A percentile compares a stretch with the other conserved stretches of the same genome.
These are phyloP conservation scores for Frankliniella fusca DNA, from an alignment of 2,888 invertebrate species.

Conservation along the genomic window DNA sequence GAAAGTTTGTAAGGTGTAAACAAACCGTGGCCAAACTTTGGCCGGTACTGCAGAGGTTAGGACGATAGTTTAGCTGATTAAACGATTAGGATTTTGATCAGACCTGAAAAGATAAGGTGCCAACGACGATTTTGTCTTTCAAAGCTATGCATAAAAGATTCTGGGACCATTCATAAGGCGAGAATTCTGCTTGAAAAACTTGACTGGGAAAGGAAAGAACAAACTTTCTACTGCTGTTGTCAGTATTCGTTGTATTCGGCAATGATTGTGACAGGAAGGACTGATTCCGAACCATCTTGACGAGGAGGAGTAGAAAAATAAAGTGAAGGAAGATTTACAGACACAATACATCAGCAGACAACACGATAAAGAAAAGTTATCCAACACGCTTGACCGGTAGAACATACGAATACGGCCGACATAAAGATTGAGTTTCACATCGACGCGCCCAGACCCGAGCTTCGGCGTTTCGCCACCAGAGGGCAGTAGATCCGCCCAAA, in stretches of 20 bases:
- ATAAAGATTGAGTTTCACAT: no score
- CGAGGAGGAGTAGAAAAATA: background rate
- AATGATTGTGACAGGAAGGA: background rate
- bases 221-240: background rate
- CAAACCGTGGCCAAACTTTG: slow-evolving; percentile 37
- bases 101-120: slow-evolving; percentile 57
- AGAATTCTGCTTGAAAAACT: slow-evolving; percentile 46
- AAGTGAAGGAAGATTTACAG: background rate
- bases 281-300: background rate
- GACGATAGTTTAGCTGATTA: slow-evolving; percentile 28
- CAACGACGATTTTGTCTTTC: slow-evolving; percentile 55
- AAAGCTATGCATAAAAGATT: slow-evolving; percentile 59
- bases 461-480: no score
- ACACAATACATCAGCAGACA: no score
- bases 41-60: slow-evolving; percentile 30
- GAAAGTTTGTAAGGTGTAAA: background rate
- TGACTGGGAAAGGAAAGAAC: slow-evolving; percentile 35
- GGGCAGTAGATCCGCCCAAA: no score
- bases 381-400: no score
- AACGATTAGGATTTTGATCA: slow-evolving; percentile 38
- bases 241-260: background rate
- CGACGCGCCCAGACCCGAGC: no score
- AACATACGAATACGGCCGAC: no score
- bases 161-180: slow-evolving; percentile 61
- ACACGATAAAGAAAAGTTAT: no score